These are phyloP conservation scores for Lichenostomus cassidix DNA, from an alignment of 2,113 vertebrate species.

Conservation along the genomic window DNA sequence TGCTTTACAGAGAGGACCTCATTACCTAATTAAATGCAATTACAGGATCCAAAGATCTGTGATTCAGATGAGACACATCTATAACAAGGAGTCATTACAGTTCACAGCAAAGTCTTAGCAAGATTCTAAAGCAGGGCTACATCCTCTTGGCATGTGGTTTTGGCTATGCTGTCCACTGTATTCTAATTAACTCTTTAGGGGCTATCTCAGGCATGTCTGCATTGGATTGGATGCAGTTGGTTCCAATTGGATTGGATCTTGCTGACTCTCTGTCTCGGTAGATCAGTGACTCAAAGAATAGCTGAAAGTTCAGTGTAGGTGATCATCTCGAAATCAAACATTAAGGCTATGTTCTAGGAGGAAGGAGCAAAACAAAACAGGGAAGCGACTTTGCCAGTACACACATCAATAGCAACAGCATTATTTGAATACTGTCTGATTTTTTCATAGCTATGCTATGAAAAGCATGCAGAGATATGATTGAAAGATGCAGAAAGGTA, in stretches of 20 bases:
- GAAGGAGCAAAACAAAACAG: neutral
- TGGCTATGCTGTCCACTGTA: neutral
- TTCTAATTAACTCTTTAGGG: neutral
- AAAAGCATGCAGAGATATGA: neutral
- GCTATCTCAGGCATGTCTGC: neutral
- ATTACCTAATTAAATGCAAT: conserved; percentile 25
- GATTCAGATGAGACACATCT: neutral
- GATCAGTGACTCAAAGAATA: neutral
- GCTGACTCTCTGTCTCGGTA: neutral
- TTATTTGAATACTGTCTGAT: neutral
- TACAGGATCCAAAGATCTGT: neutral
- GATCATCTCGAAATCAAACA: neutral
- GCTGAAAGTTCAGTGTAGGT: neutral
- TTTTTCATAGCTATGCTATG: neutral
- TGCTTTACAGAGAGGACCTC: neutral
- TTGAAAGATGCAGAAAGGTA: neutral
- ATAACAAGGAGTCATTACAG: neutral
- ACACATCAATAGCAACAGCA: neutral
- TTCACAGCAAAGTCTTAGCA: neutral
- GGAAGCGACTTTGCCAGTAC: neutral
- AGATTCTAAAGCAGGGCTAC: neutral
- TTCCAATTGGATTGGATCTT: neutral
- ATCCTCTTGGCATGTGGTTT: neutral
- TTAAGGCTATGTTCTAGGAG: neutral
- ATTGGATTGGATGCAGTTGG: neutral